These are phyloP conservation scores for Ciconia boyciana DNA, from an alignment of 2,113 vertebrate genomes.

Conservation along the genomic window DNA sequence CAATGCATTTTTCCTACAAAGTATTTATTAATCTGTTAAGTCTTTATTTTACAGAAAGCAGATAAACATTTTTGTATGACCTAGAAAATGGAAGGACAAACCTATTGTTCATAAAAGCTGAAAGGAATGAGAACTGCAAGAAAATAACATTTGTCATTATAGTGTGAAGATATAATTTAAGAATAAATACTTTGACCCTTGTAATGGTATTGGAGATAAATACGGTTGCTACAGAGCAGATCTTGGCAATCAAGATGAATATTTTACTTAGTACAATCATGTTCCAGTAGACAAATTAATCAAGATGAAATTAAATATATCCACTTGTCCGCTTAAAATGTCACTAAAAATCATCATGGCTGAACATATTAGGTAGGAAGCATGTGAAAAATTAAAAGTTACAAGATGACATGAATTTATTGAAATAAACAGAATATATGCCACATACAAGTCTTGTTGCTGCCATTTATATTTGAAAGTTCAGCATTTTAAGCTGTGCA, in stretches of 20 bases:
- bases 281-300: neutral
- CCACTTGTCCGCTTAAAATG: neutral
- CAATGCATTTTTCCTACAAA: neutral
- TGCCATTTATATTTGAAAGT: neutral
- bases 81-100: neutral
- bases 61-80: neutral
- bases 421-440: neutral
- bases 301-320: neutral
- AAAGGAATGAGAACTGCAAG: neutral
- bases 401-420: neutral
- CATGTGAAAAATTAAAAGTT: neutral
- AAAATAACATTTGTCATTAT: neutral
- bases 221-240: neutral
- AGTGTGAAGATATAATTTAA: neutral
- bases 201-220: neutral
- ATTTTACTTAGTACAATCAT: neutral
- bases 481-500: neutral
- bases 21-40: neutral
- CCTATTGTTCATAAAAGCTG: neutral
- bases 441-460: neutral
- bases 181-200: neutral
- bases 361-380: neutral
- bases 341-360: neutral
- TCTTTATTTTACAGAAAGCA: neutral
- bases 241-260: neutral